phyloP scores from a whole-genome alignment of 2,113 vertebrate genomes.

The Tragelaphus imberbis region DNA sequence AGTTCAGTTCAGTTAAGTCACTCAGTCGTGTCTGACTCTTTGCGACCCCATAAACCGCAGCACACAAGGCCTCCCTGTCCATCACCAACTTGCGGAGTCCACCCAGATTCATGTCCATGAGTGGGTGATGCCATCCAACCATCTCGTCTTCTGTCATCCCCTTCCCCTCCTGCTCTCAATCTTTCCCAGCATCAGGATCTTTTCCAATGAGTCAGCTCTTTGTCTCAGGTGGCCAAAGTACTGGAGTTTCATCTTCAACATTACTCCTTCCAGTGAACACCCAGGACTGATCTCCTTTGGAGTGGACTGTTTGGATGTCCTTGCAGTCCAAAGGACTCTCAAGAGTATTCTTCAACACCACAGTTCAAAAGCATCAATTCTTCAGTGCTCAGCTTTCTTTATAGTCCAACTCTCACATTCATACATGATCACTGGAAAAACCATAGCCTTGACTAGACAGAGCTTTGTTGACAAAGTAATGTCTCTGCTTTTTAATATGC shows the following conservation, averaged over 20 bases:
- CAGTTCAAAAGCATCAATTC: not conserved
- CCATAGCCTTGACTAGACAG: not conserved
- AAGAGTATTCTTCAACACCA: not conserved
- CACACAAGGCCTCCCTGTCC: accelerated
- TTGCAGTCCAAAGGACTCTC: not conserved
- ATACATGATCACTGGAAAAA: not conserved
- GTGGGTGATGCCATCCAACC: not conserved
- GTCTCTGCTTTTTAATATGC: not conserved
- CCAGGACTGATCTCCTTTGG: not conserved
- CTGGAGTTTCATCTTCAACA: not conserved
- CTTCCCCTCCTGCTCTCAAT: not conserved
- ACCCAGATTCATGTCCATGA: not conserved
- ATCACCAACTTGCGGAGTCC: accelerated
- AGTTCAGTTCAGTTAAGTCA: accelerated
- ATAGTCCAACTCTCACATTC: not conserved
- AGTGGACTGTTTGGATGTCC: not conserved
- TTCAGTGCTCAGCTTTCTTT: accelerated
- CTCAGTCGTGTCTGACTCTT: not conserved
- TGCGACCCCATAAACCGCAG: accelerated
- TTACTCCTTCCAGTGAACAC: not conserved
- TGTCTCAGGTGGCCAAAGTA: not conserved
- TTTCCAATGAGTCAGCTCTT: not conserved
- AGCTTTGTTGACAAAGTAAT: not conserved
- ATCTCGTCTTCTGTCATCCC: not conserved
- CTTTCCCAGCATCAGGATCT: not conserved